Percentiles rank a stretch among this genome's conserved stretches.
phyloP scores from a whole-genome alignment of 2,797 vertebrate species.

The Pogoniulus pusillus region DNA sequence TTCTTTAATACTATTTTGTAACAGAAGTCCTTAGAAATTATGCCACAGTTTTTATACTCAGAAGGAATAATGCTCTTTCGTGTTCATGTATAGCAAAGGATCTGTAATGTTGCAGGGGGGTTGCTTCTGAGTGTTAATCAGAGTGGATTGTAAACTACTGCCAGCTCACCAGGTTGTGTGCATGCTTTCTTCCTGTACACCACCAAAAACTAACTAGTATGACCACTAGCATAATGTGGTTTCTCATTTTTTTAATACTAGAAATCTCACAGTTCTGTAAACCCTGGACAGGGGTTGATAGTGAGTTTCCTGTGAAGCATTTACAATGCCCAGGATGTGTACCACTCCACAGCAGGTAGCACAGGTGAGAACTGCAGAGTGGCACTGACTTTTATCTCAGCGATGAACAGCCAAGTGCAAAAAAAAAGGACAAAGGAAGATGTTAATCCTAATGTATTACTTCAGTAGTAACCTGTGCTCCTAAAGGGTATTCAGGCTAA shows the following conservation, averaged over 20 bases:
- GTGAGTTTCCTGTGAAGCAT: neutral
- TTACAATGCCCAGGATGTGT: too few relatives aligned
- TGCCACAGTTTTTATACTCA: neutral
- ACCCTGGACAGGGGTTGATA: neutral
- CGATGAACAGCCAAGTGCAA: fast-evolving
- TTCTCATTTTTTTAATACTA: neutral
- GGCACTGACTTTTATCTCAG: neutral
- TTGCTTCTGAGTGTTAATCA: neutral
- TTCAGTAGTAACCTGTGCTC: neutral
- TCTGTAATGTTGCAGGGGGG: neutral
- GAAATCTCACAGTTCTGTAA: neutral
- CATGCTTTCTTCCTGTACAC: neutral
- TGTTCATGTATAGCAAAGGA: neutral
- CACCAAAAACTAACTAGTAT: neutral
- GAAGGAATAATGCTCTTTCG: neutral
- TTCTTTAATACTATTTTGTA: neutral
- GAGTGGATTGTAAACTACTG: neutral
- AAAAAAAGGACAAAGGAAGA: neutral
- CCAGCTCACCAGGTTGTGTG: neutral
- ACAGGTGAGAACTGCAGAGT: neutral
- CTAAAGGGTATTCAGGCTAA: neutral
- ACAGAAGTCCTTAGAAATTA: neutral
- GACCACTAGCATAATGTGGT: neutral
- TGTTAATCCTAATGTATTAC: neutral
- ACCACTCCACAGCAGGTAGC: fast-evolving